Evolutionary conservation across 2,113 vertebrate genomes (phyloP).

Genomic region (Dromiciops gliroides): DNA sequence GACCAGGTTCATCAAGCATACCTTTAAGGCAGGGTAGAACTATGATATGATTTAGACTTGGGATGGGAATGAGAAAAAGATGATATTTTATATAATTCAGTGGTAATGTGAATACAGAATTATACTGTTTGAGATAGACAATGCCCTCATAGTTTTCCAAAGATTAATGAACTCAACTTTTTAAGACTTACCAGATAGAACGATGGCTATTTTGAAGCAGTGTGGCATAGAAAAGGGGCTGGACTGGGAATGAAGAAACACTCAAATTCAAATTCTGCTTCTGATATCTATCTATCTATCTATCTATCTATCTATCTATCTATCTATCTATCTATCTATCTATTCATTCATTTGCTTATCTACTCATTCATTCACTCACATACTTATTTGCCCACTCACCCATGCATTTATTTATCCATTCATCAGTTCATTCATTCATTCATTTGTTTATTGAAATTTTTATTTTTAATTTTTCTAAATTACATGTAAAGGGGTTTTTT

Average conservation of each 20-base stretch:
- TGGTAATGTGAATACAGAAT: neutral
- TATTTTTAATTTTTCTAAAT: no score
- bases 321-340: no score
- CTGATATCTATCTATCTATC: no score
- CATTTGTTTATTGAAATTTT: no score
- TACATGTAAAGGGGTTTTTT: no score
- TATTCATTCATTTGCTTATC: no score
- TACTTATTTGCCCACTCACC: no score
- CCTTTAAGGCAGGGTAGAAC: neutral
- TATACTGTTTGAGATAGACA: neutral
- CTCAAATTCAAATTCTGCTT: neutral
- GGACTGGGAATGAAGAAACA: neutral
- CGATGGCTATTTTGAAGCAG: no score
- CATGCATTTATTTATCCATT: no score
- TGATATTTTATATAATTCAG: neutral
- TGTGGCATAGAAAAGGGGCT: neutral
- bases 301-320: no score
- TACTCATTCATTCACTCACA: no score
- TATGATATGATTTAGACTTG: neutral
- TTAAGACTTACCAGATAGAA: neutral
- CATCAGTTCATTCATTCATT: no score
- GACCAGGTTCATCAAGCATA: neutral
- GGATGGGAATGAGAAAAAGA: neutral
- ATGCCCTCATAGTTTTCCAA: neutral
- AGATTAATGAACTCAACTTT: neutral